phyloP scores from a whole-genome alignment of 2,888 invertebrate species.

The Nasonia oneida region DNA sequence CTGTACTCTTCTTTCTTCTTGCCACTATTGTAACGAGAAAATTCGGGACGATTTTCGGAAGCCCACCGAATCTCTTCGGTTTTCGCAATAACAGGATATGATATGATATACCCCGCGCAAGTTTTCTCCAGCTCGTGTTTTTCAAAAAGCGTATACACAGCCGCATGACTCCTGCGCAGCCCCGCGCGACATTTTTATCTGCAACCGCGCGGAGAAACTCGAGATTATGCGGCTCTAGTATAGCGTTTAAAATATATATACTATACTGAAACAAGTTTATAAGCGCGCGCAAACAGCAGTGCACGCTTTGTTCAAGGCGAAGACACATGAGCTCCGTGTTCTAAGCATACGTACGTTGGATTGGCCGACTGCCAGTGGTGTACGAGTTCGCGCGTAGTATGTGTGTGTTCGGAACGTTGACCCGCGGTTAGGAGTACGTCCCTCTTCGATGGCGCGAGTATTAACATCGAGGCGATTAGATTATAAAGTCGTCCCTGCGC shows the following conservation, averaged over 20 bases:
- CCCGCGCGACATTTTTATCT: not conserved
- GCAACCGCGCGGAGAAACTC: not conserved
- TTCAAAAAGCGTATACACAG: not conserved
- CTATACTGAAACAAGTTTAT: slow-evolving; percentile 23
- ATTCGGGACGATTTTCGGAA: not conserved
- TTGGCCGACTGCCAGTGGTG: not conserved
- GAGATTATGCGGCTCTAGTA: not conserved
- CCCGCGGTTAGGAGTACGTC: slow-evolving; percentile 61
- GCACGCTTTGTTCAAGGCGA: slow-evolving; percentile 30
- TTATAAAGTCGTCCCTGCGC: slow-evolving; percentile 9
- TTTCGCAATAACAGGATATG: not conserved
- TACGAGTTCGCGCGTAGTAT: not conserved
- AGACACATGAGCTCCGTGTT: slow-evolving; percentile 9
- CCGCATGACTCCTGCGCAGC: not conserved
- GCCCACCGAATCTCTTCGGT: not conserved
- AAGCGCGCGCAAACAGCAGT: slow-evolving; percentile 27
- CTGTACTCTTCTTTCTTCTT: not conserved
- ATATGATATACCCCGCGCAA: not conserved
- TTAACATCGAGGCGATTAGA: not conserved
- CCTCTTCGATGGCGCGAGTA: too few species aligned
- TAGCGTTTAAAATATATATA: slow-evolving; percentile 21
- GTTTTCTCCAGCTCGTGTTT: not conserved
- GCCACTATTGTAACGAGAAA: not conserved
- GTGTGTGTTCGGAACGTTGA: slow-evolving; percentile 68
- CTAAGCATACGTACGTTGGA: not conserved